Evolutionary conservation across 2,888 invertebrate genomes (phyloP).

Genomic region (Automeris io): DNA sequence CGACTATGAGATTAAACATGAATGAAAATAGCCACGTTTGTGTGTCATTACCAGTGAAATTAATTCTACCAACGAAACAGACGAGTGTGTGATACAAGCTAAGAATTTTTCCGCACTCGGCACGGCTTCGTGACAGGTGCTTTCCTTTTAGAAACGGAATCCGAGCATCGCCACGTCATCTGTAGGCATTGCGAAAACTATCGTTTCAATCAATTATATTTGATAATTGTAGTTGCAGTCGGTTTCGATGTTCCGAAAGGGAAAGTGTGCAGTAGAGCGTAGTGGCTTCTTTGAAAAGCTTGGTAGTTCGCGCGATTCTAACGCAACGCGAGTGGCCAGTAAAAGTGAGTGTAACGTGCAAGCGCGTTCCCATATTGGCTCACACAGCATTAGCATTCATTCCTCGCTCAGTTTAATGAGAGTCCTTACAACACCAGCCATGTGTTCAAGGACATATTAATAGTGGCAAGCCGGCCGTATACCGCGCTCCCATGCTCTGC

Average conservation of each 20-base stretch:
- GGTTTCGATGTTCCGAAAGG: conserved; percentile 55
- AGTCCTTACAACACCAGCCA: conserved; percentile 33
- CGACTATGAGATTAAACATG: conserved; percentile 9
- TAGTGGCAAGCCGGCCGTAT: conserved; percentile 57
- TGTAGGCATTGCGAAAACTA: conserved; percentile 33
- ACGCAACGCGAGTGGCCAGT: conserved; percentile 30
- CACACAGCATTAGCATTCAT: conserved; percentile 27
- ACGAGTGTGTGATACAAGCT: conserved; percentile 19
- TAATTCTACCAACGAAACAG: conserved; percentile 13
- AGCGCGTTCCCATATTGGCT: conserved; percentile 28
- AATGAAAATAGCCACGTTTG: conserved; percentile 14
- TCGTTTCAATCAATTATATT: conserved; percentile 35
- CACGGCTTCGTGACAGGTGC: conserved; percentile 35
- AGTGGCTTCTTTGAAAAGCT: conserved; percentile 43
- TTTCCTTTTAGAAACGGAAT: conserved; percentile 49
- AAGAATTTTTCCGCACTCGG: conserved; percentile 26
- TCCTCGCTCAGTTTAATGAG: conserved; percentile 24
- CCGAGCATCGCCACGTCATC: conserved; percentile 32
- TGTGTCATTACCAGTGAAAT: conserved; percentile 14
- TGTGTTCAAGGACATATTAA: conserved; percentile 66
- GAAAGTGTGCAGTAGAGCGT: conserved; percentile 63
- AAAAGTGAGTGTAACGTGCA: conserved; percentile 44
- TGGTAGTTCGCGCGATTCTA: conserved; percentile 22
- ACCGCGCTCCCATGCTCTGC: conserved; percentile 50
- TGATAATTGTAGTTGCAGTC: conserved; percentile 40